Percentiles rank a stretch among this genome's conserved stretches.
These are phyloP conservation scores for Pterostichus madidus DNA, from an alignment of 2,888 invertebrate species.

Conservation along the genomic window DNA sequence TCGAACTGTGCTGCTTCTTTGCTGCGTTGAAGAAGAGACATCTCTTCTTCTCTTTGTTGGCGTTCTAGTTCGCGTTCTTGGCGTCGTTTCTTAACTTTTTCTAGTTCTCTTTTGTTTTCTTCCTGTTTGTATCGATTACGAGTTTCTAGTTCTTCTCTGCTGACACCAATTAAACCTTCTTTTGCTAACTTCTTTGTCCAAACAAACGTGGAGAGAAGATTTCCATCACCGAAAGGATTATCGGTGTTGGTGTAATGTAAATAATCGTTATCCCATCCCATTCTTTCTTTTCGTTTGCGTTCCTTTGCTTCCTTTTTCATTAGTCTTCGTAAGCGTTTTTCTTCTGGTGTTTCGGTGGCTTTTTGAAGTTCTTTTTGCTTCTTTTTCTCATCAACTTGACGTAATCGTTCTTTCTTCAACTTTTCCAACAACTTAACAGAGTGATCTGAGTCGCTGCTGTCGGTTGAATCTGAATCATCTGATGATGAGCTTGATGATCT, in stretches of 20 bases:
- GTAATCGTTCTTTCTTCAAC: conserved; percentile 85
- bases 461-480: conserved; percentile 71
- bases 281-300: conserved; percentile 90
- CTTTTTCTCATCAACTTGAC: conserved; percentile 83
- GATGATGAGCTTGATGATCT: conserved; percentile 68
- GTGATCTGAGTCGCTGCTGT: conserved; percentile 76
- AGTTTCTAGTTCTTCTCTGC: conserved; percentile 89
- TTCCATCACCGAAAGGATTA: conserved; percentile 99
- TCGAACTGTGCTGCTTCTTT: conserved; percentile 94
- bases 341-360: conserved; percentile 96
- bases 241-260: conserved; percentile 98
- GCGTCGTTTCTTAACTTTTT: conserved; percentile 95
- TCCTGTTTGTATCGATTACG: conserved; percentile 92
- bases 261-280: conserved; percentile 99
- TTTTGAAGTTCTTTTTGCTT: conserved; percentile 88
- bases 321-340: conserved; percentile 90
- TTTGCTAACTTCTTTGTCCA: conserved; percentile 98
- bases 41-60: conserved; percentile 89
- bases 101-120: conserved; percentile 94
- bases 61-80: conserved; percentile 93
- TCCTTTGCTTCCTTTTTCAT: conserved; percentile 96
- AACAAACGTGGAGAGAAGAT: conserved; percentile 95
- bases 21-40: conserved; percentile 90
- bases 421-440: conserved; percentile 85
- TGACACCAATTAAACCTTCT: conserved; percentile 90